phyloP scores from a whole-genome alignment of 2,888 invertebrate species.

The Cosmia trapezina region DNA sequence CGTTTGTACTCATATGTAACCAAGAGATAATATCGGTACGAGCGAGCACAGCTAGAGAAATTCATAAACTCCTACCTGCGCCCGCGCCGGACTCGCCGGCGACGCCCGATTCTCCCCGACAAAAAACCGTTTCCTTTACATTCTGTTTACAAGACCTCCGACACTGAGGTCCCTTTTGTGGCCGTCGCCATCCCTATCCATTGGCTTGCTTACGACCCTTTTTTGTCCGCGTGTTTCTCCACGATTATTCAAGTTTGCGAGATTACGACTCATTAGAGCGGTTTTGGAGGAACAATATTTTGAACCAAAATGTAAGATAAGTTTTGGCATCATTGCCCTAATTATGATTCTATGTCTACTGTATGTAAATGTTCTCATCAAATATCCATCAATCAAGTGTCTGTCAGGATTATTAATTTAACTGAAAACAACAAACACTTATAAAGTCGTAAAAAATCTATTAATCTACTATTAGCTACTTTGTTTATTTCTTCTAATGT shows the following conservation, averaged over 20 bases:
- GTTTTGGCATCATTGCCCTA: neutral
- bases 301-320: neutral
- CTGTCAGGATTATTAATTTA: neutral
- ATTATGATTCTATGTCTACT: neutral
- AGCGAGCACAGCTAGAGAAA: conserved; percentile 70
- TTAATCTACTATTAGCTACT: neutral
- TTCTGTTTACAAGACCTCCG: conserved; percentile 89
- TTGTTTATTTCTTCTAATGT: conserved; percentile 3
- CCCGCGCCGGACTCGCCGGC: conserved; percentile 74
- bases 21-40: conserved; percentile 81
- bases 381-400: conserved; percentile 3
- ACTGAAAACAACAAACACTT: neutral
- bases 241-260: conserved; percentile 71
- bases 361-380: neutral
- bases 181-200: conserved; percentile 71
- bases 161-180: conserved; percentile 84
- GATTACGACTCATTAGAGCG: conserved; percentile 66
- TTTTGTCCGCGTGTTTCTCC: conserved; percentile 83
- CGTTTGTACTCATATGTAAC: conserved; percentile 82
- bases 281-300: conserved; percentile 25
- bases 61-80: conserved; percentile 81
- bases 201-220: conserved; percentile 79
- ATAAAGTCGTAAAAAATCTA: neutral
- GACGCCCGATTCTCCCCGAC: conserved; percentile 73
- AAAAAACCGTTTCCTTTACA: conserved; percentile 87